phyloP scores from a whole-genome alignment of 2,797 vertebrate species.

The Myotis planiceps region DNA sequence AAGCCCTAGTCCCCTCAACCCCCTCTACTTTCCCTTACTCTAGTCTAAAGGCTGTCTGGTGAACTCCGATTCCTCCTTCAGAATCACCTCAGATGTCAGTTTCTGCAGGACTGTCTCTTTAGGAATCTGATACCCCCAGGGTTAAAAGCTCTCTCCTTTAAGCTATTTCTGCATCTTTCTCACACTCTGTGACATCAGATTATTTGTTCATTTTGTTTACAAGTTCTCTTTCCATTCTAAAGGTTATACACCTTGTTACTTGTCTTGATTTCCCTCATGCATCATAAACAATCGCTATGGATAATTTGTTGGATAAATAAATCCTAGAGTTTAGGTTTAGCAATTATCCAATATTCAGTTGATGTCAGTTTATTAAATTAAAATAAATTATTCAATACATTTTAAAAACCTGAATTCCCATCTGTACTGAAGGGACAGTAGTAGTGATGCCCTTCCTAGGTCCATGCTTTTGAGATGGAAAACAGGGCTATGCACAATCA shows the following conservation, averaged over 20 bases:
- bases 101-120: not conserved
- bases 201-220: not conserved
- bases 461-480: not conserved
- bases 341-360: not conserved
- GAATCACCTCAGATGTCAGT: not conserved
- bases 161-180: not conserved
- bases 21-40: not conserved
- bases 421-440: not conserved
- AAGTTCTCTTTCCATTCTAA: not conserved
- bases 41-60: not conserved
- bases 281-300: not conserved
- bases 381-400: not conserved
- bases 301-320: not conserved
- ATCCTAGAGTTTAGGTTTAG: slow-evolving; percentile 11
- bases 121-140: not conserved
- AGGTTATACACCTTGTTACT: not conserved
- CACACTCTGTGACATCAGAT: not conserved
- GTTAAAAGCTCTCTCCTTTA: not conserved
- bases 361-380: not conserved
- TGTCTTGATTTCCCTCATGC: not conserved
- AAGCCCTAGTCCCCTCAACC: not conserved
- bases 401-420: not conserved
- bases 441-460: not conserved
- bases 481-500: not conserved
- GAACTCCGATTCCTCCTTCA: not conserved